These are phyloP conservation scores for Leucosticte australis DNA, from an alignment of 2,113 vertebrate species.

Conservation along the genomic window DNA sequence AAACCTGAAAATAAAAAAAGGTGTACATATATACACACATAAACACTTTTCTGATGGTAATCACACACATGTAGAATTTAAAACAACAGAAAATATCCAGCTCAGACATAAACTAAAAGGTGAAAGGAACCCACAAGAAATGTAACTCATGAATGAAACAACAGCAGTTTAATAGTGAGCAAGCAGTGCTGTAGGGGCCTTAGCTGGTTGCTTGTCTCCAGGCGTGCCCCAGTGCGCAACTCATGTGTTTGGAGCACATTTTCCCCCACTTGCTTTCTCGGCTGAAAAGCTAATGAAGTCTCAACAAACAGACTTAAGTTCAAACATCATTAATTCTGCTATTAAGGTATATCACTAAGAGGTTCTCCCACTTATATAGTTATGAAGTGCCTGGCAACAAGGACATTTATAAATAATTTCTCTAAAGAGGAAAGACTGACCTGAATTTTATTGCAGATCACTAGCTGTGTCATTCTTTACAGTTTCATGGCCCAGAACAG, in stretches of 20 bases:
- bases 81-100: background rate
- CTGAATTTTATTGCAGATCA: conserved; percentile 37
- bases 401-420: conserved; percentile 55
- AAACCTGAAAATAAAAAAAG: background rate
- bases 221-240: background rate
- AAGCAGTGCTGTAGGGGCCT: background rate
- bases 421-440: conserved; percentile 31
- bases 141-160: background rate
- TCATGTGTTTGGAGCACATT: background rate
- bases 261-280: background rate
- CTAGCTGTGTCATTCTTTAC: conserved; percentile 17
- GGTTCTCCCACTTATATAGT: conserved; percentile 47
- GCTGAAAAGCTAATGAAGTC: conserved; percentile 57
- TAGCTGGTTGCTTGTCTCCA: background rate
- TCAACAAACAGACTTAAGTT: conserved; percentile 59
- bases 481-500: background rate
- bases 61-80: background rate
- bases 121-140: background rate
- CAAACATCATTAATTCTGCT: conserved; percentile 63
- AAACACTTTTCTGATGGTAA: background rate
- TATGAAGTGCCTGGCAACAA: conserved; percentile 58
- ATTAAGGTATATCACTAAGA: conserved; percentile 56
- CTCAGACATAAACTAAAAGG: background rate
- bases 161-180: background rate
- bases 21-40: background rate